Percentiles rank a stretch among this genome's conserved stretches.
Conservation (phyloP, 2,888 invertebrate species). For the Silvanus unidentatus region DNA sequence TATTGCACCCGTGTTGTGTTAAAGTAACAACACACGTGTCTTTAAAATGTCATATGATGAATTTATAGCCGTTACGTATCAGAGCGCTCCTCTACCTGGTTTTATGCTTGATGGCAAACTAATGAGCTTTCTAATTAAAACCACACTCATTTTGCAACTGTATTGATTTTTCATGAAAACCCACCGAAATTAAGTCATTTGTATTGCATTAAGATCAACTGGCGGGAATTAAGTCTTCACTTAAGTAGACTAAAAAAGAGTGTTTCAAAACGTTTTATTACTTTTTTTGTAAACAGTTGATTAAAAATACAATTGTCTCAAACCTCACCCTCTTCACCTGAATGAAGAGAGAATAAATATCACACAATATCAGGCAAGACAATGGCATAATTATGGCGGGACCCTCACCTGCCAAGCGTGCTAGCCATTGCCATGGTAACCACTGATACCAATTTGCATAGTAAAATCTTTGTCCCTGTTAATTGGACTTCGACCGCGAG, state of each 20-base stretch:
- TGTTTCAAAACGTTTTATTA: too few species aligned
- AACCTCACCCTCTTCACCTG: constrained; percentile 19
- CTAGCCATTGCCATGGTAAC: constrained; percentile 34
- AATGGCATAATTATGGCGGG: constrained; percentile 43
- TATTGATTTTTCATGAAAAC: too few species aligned
- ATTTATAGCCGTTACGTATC: not conserved
- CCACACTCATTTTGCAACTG: not conserved
- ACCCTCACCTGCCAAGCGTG: constrained; percentile 38
- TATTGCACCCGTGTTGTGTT: constrained; percentile 16
- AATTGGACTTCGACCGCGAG: constrained; percentile 33
- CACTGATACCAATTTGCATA: constrained; percentile 38
- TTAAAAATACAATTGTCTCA: not conserved
- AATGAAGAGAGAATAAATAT: constrained; percentile 28
- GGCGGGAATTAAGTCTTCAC: too few species aligned
- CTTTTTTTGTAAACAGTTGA: too few species aligned
- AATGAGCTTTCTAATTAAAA: constrained; percentile 1
- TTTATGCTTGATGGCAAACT: constrained; percentile 1
- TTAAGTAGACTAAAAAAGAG: too few species aligned
- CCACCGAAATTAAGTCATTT: too few species aligned
- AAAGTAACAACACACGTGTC: constrained; percentile 1
- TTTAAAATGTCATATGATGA: not conserved
- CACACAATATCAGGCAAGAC: constrained; percentile 36
- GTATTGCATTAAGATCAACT: too few species aligned
- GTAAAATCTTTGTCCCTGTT: constrained; percentile 37
- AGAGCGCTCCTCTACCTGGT: not conserved